A percentile compares a stretch with the other conserved stretches of the same genome.
Evolutionary conservation across 1,140 invertebrate genomes (phyloP).

Genomic region (Penaeus chinensis): DNA sequence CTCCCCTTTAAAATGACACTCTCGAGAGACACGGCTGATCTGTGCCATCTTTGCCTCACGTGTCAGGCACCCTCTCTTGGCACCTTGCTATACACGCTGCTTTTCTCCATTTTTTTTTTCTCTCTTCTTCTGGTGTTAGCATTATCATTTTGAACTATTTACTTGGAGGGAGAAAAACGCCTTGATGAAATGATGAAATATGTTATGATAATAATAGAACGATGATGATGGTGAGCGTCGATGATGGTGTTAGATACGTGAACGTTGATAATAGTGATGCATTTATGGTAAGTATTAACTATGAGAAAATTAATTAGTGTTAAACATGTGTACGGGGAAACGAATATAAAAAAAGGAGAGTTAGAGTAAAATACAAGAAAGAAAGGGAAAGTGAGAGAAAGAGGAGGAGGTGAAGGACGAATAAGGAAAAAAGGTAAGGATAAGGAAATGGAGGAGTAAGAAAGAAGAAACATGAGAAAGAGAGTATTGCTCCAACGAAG

Average conservation of each 20-base stretch:
- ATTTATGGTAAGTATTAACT: background rate
- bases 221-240: background rate
- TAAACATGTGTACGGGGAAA: background rate
- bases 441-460: background rate
- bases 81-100: too few relatives aligned
- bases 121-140: too few relatives aligned
- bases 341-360: background rate
- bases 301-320: background rate
- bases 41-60: too few relatives aligned
- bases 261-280: too few relatives aligned
- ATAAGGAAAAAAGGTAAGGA: background rate
- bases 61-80: too few relatives aligned
- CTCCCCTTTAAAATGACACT: too few relatives aligned
- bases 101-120: too few relatives aligned
- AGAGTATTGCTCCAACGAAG: background rate
- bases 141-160: background rate
- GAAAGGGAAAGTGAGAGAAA: background rate
- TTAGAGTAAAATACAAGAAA: background rate
- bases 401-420: background rate
- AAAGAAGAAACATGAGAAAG: background rate
- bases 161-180: background rate
- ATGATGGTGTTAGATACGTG: background rate
- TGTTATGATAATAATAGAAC: background rate
- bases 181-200: background rate
- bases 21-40: too few relatives aligned